Evolutionary conservation across 2,888 invertebrate species (phyloP).

Genomic region (Drosophila prostipennis): DNA sequence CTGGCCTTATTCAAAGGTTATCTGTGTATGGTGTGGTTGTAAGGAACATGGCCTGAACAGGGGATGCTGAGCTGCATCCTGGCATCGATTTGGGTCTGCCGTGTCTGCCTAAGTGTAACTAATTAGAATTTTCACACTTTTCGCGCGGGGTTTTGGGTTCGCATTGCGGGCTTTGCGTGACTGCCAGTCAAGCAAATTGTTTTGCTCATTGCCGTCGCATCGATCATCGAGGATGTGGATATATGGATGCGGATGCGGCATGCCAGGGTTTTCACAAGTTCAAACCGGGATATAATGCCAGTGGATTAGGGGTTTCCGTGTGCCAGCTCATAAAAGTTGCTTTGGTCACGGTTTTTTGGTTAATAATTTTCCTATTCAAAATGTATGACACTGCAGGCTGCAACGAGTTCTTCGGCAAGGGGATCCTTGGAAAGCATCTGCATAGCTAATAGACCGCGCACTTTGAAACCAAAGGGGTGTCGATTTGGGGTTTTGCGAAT

Average conservation of each 20-base stretch:
- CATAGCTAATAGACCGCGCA: conserved; percentile 67
- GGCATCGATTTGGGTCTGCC: conserved; percentile 18
- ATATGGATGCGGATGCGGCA: conserved; percentile 19
- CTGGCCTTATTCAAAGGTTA: conserved; percentile 73
- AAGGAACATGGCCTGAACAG: not conserved
- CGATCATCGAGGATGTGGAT: conserved; percentile 59
- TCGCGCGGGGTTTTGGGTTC: conserved; percentile 49
- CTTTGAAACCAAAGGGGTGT: conserved; percentile 59
- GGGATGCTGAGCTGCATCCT: conserved; percentile 51
- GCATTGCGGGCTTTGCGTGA: conserved; percentile 75
- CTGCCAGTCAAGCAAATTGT: conserved; percentile 74
- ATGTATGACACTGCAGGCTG: conserved; percentile 67
- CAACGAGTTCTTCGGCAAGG: conserved; percentile 17
- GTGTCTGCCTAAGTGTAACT: conserved; percentile 83
- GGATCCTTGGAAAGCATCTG: conserved; percentile 58
- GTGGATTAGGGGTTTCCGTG: conserved; percentile 71
- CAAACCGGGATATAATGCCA: conserved; percentile 27
- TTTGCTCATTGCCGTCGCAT: conserved; percentile 66
- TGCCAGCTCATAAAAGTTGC: conserved; percentile 77
- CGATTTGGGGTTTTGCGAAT: conserved; percentile 14
- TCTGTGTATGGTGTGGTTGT: conserved; percentile 31
- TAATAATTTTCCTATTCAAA: conserved; percentile 83
- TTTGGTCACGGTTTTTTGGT: conserved; percentile 84
- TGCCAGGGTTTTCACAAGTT: conserved; percentile 44
- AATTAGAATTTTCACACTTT: conserved; percentile 85